phyloP scores from a whole-genome alignment of 2,113 vertebrate species.

The Sinocyclocheilus maitianheensis region DNA sequence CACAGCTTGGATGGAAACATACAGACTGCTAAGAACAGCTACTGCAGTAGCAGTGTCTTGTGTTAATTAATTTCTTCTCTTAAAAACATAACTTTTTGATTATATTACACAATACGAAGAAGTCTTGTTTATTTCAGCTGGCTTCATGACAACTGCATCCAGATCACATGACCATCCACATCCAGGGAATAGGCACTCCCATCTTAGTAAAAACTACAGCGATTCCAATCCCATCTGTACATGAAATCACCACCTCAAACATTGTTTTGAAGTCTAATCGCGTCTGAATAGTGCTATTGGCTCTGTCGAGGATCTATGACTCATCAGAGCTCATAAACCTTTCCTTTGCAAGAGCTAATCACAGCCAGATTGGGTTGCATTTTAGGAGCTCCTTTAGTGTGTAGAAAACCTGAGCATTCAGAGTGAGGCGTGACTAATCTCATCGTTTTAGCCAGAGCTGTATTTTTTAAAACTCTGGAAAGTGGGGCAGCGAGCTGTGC shows the following conservation, averaged over 20 bases:
- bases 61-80: not conserved
- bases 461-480: slow-evolving; percentile 35
- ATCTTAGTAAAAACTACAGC: not conserved
- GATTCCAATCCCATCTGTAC: not conserved
- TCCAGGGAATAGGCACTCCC: not conserved
- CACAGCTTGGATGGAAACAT: not conserved
- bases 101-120: not conserved
- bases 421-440: slow-evolving; percentile 42
- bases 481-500: slow-evolving; percentile 40
- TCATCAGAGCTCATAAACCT: slow-evolving; percentile 18
- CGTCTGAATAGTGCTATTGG: not conserved
- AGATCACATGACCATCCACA: not conserved
- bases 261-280: not conserved
- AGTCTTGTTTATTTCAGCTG: not conserved
- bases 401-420: slow-evolving; percentile 18
- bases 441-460: slow-evolving; percentile 25
- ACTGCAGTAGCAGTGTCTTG: not conserved
- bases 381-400: not conserved
- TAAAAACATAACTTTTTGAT: not conserved
- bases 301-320: slow-evolving; percentile 9
- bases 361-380: slow-evolving; percentile 8
- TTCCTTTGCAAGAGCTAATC: slow-evolving; percentile 10
- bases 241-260: not conserved
- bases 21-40: not conserved
- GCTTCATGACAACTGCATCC: not conserved